Percentiles rank a stretch among this genome's conserved stretches.
Evolutionary conservation across 2,113 vertebrate species (phyloP).

Genomic region (Silurus glanis): DNA sequence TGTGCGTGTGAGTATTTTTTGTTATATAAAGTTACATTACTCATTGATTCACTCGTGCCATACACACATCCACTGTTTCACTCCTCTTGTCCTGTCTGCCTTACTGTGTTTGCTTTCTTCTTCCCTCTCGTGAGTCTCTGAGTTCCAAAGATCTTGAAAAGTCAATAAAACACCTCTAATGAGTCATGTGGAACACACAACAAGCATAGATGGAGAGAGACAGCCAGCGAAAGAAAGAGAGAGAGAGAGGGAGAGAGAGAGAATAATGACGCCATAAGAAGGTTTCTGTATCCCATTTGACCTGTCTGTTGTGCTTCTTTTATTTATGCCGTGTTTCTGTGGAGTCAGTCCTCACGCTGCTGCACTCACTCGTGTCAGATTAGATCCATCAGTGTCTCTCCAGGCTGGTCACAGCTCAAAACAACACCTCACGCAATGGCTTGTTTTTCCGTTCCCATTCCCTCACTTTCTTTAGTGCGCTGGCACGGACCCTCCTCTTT

Average conservation of each 20-base stretch:
- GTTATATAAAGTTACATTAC: constrained; percentile 13
- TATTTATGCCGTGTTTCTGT: constrained; percentile 31
- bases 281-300: constrained; percentile 34
- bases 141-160: constrained; percentile 48
- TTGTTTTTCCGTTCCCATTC: constrained; percentile 28
- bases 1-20: constrained; percentile 8
- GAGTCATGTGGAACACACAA: constrained; percentile 48
- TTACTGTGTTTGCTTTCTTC: constrained; percentile 29
- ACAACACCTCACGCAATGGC: constrained; percentile 41
- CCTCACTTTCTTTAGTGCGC: constrained; percentile 16
- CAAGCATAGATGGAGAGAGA: constrained; percentile 7
- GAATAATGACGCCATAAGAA: background rate
- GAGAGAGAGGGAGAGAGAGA: constrained; percentile 2
- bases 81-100: background rate
- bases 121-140: constrained; percentile 43
- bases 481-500: constrained; percentile 52
- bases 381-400: constrained; percentile 40
- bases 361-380: constrained; percentile 47
- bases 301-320: constrained; percentile 37
- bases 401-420: constrained; percentile 31
- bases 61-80: background rate
- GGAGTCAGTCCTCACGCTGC: constrained; percentile 32
- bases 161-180: constrained; percentile 57
- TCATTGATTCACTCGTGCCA: background rate
- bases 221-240: background rate